Evolutionary conservation across 2,888 invertebrate genomes (phyloP), one percentile per base, ranked within the genome.

Genomic region (Endomychus coccineus): DNA sequence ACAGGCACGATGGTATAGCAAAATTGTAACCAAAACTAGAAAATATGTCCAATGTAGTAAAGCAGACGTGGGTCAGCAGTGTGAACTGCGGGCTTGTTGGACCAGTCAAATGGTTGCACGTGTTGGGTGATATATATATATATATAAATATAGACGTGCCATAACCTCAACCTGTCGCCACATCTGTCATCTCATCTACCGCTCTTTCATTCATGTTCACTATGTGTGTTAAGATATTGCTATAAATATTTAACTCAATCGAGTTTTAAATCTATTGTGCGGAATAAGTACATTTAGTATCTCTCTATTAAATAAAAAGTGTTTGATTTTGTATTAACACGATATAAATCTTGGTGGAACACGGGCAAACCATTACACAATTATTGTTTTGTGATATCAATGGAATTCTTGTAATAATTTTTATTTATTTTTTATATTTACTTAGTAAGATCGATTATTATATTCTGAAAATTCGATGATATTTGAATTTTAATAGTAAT

Each of bases 271-370:
- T 28, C 9, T 50, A 57, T 58, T 55, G 56, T 58, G 55, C 55
- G 54, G 53, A 54, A 49, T 54, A 51, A 52, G 46, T 54, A 9
- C 5, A 12, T 56, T 54, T 55, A 52, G 51, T 55, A 51, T 55
- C 55, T 58, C 56, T 57, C 56, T 54, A 55, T 46, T 46, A 46
- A n/a, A 40, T 45, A 43, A 40, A 42, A 38, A 22, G 38, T 42
- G 38, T 41, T 45, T 48, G 39, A 45, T 50, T 47, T 47, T 49
- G 53, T 49, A 56, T 55, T 59, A 54, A 59, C 54, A 58, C 49
- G 51, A 52, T 48, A 59, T 57, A 73, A 73, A 73, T 73, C 73
- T n/a, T n/a, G n/a, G n/a, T n/a, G n/a, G n/a, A n/a, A n/a, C n/a
- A n/a, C n/a, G n/a, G n/a, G n/a, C n/a, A n/a, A n/a, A n/a, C n/a